Conservation (phyloP, 2,797 vertebrate species). For the Sarcoramphus papa region DNA sequence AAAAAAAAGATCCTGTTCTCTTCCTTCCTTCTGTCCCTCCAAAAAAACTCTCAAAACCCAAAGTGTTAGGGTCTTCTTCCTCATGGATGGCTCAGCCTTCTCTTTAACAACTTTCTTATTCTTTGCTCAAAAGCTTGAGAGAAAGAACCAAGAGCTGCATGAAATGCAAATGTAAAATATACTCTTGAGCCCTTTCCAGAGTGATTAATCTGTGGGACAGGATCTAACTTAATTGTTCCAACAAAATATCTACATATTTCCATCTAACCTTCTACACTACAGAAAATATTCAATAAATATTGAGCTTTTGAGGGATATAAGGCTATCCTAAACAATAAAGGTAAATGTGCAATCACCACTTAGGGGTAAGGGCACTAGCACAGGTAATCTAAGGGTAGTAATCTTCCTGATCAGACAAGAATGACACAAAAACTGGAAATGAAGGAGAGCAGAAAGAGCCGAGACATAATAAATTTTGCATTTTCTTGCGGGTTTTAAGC, state of each 20-base stretch:
- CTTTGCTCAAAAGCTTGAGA: not conserved
- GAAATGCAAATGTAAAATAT: not conserved
- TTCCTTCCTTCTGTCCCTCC: not conserved
- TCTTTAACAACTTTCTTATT: not conserved
- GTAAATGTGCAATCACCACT: not conserved
- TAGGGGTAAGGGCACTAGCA: not conserved
- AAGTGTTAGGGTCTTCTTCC: not conserved
- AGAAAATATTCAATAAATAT: not conserved
- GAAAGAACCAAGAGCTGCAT: not conserved
- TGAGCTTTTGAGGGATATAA: not conserved
- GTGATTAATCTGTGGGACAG: not conserved
- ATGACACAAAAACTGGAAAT: not conserved
- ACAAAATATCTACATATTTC: not conserved
- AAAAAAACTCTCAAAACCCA: not conserved
- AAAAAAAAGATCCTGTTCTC: not conserved
- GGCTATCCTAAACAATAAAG: not conserved
- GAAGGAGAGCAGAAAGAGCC: not conserved
- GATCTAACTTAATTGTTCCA: not conserved
- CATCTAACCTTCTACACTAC: not conserved
- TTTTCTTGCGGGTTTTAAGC: not conserved
- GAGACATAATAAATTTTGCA: not conserved
- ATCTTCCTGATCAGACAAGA: not conserved
- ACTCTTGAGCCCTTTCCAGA: not conserved
- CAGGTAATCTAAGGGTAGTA: not conserved
- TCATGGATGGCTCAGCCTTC: not conserved